Percentiles rank a stretch among this genome's conserved stretches.
Conservation (phyloP, 2,888 invertebrate species). For the Meteorus colon region DNA sequence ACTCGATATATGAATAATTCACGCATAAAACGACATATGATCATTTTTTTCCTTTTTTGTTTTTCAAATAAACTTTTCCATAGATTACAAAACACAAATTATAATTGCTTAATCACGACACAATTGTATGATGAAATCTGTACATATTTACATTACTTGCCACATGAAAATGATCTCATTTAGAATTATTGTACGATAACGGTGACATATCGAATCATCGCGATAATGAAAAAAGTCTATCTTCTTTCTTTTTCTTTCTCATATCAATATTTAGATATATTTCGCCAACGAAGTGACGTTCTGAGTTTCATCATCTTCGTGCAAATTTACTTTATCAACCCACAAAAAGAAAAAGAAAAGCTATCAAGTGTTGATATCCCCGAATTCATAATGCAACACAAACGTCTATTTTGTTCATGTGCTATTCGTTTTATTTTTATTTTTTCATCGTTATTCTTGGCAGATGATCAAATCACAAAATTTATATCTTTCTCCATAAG, state of each 20-base stretch:
- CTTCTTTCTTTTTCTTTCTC: not conserved
- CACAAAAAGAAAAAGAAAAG: not conserved
- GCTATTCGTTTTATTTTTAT: slow-evolving; percentile 22
- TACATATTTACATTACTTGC: slow-evolving; percentile 57
- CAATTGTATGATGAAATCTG: slow-evolving; percentile 47
- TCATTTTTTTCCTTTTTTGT: not conserved
- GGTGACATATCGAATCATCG: slow-evolving; percentile 25
- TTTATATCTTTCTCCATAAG: slow-evolving; percentile 1
- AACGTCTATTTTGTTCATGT: not conserved
- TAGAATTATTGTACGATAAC: slow-evolving; percentile 29
- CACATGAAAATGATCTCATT: slow-evolving; percentile 42
- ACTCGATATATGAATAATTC: not conserved
- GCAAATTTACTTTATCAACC: not conserved
- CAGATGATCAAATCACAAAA: slow-evolving; percentile 21
- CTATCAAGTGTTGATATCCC: not conserved
- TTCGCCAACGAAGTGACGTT: slow-evolving; percentile 14
- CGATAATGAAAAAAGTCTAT: slow-evolving; percentile 1
- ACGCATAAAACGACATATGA: not conserved
- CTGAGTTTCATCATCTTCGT: not conserved
- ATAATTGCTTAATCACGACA: not conserved
- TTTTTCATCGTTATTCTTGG: not conserved
- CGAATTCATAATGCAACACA: not conserved
- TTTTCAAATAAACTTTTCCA: slow-evolving; percentile 19
- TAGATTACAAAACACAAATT: slow-evolving; percentile 24
- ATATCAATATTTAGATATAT: slow-evolving; percentile 20